A percentile compares a stretch with the other conserved stretches of the same genome.
These are phyloP conservation scores for Chondrilla cf. caribensis DNA, from an alignment of 37 sponge, comb jelly and placozoan species.

Conservation along the genomic window DNA sequence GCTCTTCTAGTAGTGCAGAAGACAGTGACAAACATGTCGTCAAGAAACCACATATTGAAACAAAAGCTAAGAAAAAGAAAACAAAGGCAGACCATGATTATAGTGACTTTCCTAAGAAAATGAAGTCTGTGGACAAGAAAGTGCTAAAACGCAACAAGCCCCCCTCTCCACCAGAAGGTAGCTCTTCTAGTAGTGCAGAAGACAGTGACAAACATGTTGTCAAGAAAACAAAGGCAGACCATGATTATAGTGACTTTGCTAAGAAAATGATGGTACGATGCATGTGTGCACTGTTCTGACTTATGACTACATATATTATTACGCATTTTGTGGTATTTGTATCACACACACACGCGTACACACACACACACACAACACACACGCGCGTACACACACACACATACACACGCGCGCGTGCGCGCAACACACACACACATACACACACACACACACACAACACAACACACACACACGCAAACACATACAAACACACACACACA, in stretches of 20 bases:
- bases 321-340: too few species aligned
- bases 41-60: too few species aligned
- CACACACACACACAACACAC: slow-evolving; percentile 17
- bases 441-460: not conserved
- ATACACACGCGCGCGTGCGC: not conserved
- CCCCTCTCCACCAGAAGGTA: not conserved
- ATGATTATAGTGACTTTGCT: too few species aligned
- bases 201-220: not conserved
- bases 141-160: not conserved
- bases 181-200: not conserved
- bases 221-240: too few species aligned
- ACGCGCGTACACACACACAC: slow-evolving; percentile 12
- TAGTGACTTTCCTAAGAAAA: too few species aligned
- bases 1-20: not conserved
- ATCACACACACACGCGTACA: too few species aligned
- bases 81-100: too few species aligned
- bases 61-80: too few species aligned
- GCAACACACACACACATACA: slow-evolving; percentile 19
- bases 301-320: too few species aligned
- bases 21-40: not conserved
- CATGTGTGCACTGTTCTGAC: too few species aligned
- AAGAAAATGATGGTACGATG: too few species aligned
- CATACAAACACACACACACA: not conserved
- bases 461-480: not conserved
- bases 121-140: too few species aligned